Evolutionary conservation across 2,797 vertebrate species (phyloP), one percentile per base, ranked within the genome.

Genomic region (Aulostomus chinensis): DNA sequence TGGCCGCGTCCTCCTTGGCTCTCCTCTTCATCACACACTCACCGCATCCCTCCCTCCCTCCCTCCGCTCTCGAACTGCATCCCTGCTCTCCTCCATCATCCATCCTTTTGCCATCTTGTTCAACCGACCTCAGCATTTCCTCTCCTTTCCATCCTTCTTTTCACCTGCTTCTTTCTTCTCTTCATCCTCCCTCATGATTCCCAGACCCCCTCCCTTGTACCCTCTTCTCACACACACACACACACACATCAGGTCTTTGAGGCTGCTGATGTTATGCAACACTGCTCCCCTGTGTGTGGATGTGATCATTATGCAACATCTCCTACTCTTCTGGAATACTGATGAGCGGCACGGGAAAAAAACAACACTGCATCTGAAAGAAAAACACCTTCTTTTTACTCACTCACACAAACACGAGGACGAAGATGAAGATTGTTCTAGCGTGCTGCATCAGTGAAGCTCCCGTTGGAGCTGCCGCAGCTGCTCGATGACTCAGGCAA

Each of bases 241-340:
- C 52, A 35, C 57, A 9, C 58, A 1, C 61, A 45, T 32, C 59
- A 59, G 39, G 63, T 76, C 71, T 84, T 75, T 81, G 64, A 83
- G 58, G 73, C 76, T 73, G 71, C 69, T 57, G 68, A 57, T 73
- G 81, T 91, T 91, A 90, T 26, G 68, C 83, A 91, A 91, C 75
- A 45, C 48, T 61, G 68, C 78, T 88, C 83, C 81, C 73, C 65
- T 66, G 76, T 76, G 87, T 79, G 81, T 69, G 30, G 76, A 81
- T 86, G 79, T 82, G 78, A 85, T 86, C 83, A 86, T 92, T 92
- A 91, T 57, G 73, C 68, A 92, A 91, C 80, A 69, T 80, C 80
- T 75, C 64, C 69, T 66, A 60, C 84, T 84, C 76, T 47, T 59
- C 76, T 73, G 75, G 86, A 90, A 91, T 91, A 89, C 81, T 81